Conservation (phyloP, 2,888 invertebrate genomes). For the Eupsilia transversa region DNA sequence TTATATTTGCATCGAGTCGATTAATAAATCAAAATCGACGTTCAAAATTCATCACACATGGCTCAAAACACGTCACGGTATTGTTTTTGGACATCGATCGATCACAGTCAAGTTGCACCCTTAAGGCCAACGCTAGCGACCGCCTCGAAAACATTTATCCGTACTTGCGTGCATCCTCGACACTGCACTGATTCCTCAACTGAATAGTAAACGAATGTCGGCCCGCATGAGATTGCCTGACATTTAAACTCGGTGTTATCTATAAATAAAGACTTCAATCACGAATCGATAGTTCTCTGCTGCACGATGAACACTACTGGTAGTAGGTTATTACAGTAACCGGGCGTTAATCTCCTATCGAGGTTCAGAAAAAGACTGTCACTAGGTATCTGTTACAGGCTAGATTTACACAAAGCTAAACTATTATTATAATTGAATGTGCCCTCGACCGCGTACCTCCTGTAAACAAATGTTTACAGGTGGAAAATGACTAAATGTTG, state of each 20-base stretch:
- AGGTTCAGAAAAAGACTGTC: not conserved
- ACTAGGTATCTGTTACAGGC: not conserved
- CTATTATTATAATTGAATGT: not conserved
- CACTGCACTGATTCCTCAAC: not conserved
- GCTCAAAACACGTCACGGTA: not conserved
- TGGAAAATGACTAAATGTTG: not conserved
- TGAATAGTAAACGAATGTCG: conserved; percentile 1
- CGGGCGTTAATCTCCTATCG: not conserved
- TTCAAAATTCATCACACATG: not conserved
- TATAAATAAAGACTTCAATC: conserved; percentile 9
- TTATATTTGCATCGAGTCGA: no score
- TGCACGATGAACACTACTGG: not conserved
- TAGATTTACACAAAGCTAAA: not conserved
- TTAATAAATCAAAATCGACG: not conserved
- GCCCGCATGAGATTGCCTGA: not conserved
- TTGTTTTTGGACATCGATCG: not conserved
- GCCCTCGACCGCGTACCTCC: not conserved
- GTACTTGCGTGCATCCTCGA: not conserved
- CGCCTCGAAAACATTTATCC: not conserved
- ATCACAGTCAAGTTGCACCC: not conserved
- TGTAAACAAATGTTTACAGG: not conserved
- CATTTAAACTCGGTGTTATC: not conserved
- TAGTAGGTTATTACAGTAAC: not conserved
- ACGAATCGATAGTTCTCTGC: not conserved
- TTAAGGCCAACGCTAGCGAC: not conserved